Evolutionary conservation across 2,797 vertebrate genomes (phyloP).

Genomic region (Acipenser ruthenus): DNA sequence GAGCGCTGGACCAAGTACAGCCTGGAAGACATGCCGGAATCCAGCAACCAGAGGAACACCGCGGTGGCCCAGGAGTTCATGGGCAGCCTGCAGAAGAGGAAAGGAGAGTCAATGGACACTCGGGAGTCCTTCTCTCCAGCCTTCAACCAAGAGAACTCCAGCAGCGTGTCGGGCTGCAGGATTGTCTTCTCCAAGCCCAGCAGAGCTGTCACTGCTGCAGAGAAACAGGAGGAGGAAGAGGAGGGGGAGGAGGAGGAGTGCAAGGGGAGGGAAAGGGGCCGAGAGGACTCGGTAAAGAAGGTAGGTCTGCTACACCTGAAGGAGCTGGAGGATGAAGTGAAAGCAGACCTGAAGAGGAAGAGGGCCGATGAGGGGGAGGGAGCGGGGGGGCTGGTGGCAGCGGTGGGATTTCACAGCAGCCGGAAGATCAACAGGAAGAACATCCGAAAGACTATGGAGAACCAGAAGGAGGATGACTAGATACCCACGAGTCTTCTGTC

Average conservation of each 20-base stretch:
- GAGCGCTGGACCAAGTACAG: slow-evolving; percentile 89
- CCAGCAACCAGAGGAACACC: slow-evolving; percentile 63
- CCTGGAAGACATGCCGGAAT: slow-evolving; percentile 69
- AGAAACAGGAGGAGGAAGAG: slow-evolving; percentile 5
- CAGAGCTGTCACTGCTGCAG: slow-evolving; percentile 19
- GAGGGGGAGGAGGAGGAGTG: slow-evolving; percentile 10
- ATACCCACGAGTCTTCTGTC: too few species aligned
- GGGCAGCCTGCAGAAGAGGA: slow-evolving; percentile 50
- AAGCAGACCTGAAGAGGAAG: too few species aligned
- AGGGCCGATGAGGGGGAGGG: too few species aligned
- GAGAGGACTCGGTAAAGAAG: too few species aligned
- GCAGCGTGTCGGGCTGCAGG: slow-evolving; percentile 46
- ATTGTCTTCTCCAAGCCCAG: slow-evolving; percentile 72
- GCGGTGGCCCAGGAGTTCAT: slow-evolving; percentile 66
- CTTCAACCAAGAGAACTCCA: slow-evolving; percentile 66
- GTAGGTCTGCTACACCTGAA: too few species aligned
- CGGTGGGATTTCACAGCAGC: too few species aligned
- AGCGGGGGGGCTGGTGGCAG: too few species aligned
- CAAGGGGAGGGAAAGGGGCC: too few species aligned
- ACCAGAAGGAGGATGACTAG: too few species aligned
- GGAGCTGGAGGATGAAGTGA: too few species aligned
- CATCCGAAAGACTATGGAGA: too few species aligned
- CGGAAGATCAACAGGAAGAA: too few species aligned
- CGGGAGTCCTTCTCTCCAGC: slow-evolving; percentile 33
- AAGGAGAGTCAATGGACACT: slow-evolving; percentile 2